phyloP scores from a whole-genome alignment of 2,888 invertebrate genomes.

The Kuschelorhynchus macadamiae region DNA sequence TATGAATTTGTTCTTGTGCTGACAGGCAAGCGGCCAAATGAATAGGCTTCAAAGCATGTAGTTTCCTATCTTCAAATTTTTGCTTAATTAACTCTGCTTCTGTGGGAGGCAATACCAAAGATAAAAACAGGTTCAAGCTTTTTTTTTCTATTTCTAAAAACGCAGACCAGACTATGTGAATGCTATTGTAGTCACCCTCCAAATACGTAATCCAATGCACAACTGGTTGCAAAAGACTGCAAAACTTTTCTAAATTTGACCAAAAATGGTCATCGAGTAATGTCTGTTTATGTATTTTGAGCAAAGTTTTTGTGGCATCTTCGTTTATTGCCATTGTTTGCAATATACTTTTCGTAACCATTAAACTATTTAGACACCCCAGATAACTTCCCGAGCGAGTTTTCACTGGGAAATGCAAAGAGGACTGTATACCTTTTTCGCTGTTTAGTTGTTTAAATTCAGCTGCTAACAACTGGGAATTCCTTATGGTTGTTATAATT shows the following conservation, averaged over 20 bases:
- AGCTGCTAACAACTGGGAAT: neutral
- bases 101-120: slow-evolving; percentile 4
- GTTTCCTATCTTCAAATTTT: too few species aligned
- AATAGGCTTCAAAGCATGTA: too few species aligned
- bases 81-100: too few species aligned
- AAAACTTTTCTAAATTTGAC: neutral
- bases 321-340: slow-evolving; percentile 1
- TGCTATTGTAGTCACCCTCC: neutral
- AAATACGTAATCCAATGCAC: neutral
- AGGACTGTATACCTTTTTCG: neutral
- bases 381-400: neutral
- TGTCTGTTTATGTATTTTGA: neutral
- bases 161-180: neutral
- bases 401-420: slow-evolving; percentile 2
- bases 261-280: neutral
- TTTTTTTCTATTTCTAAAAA: too few species aligned
- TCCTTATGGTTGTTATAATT: neutral
- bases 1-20: too few species aligned
- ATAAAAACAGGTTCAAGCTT: too few species aligned
- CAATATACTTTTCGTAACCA: neutral
- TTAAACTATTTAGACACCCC: too few species aligned
- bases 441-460: too few species aligned
- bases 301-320: slow-evolving; percentile 1
- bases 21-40: too few species aligned
- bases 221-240: neutral